These are phyloP conservation scores for Pocillopora meandrina DNA, from an alignment of 92 coral and sea anemone genomes.

Conservation along the genomic window DNA sequence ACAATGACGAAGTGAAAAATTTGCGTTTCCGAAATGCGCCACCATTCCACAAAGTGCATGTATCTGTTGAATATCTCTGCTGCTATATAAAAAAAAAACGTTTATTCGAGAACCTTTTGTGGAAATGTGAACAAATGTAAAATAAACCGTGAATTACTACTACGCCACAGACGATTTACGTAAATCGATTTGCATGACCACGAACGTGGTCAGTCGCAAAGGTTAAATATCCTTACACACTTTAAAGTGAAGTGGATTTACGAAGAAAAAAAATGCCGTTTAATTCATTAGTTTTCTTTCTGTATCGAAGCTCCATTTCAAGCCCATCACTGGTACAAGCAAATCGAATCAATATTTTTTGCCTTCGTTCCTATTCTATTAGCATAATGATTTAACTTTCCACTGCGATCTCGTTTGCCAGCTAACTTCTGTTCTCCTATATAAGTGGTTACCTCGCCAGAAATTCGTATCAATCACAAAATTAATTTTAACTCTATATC, in stretches of 20 bases:
- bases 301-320: neutral
- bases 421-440: no score
- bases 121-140: neutral
- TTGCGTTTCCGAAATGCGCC: no score
- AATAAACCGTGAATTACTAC: conserved; percentile 8
- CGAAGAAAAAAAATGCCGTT: neutral
- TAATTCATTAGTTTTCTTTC: neutral
- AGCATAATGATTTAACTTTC: conserved; percentile 3
- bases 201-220: neutral
- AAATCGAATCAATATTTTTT: neutral
- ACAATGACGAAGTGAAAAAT: no score
- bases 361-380: neutral
- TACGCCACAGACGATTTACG: conserved; percentile 6
- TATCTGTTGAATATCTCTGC: neutral
- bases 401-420: neutral
- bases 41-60: neutral
- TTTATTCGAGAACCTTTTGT: no score
- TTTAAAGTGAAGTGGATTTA: neutral
- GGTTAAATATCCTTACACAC: neutral
- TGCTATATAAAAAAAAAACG: no score
- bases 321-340: neutral
- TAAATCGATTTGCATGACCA: neutral
- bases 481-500: no score
- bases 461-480: no score
- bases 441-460: no score